Percentiles rank a stretch among this genome's conserved stretches.
Conservation (phyloP, 2,797 vertebrate species). For the Ctenopoma multispine region DNA sequence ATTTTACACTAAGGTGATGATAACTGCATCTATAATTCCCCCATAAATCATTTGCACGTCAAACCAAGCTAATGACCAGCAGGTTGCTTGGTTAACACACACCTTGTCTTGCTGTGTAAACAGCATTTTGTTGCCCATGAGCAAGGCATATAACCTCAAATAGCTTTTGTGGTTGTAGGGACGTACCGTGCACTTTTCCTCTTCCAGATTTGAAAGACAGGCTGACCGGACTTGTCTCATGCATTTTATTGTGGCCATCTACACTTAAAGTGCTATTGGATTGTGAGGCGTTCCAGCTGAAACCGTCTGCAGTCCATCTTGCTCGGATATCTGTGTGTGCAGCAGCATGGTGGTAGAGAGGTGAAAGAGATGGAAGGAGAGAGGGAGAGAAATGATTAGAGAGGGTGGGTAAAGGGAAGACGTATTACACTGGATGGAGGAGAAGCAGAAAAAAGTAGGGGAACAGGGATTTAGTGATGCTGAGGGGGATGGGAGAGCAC, state of each 20-base stretch:
- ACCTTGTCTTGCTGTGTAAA: neutral
- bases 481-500: neutral
- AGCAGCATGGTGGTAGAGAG: neutral
- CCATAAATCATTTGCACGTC: too few relatives aligned
- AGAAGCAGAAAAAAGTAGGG: conserved; percentile 1
- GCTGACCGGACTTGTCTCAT: neutral
- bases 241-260: neutral
- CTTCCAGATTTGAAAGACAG: too few relatives aligned
- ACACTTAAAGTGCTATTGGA: neutral
- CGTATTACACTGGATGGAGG: conserved; percentile 21
- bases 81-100: neutral
- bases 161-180: neutral
- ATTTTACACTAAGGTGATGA: too few relatives aligned
- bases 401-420: conserved; percentile 29
- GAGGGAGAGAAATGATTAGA: conserved; percentile 14
- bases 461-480: conserved; percentile 35
- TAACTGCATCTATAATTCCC: too few relatives aligned
- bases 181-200: too few relatives aligned
- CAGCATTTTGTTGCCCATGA: neutral
- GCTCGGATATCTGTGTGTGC: conserved; percentile 7
- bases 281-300: neutral
- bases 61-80: neutral
- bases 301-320: conserved; percentile 24
- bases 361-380: neutral
- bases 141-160: neutral